Evolutionary conservation across 2,113 vertebrate genomes (phyloP).

Genomic region (Phainopepla nitens): DNA sequence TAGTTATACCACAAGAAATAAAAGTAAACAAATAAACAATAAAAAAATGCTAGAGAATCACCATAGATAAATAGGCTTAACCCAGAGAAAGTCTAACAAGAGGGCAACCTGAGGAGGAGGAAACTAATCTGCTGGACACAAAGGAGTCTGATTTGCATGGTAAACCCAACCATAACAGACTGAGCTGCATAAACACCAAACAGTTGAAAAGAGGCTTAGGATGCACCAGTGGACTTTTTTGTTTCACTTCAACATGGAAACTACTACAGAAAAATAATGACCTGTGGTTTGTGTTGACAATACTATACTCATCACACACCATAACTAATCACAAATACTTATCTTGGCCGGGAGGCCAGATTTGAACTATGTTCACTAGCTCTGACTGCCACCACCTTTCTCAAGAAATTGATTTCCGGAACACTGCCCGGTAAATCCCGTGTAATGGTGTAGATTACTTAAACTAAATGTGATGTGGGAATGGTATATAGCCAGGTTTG

Average conservation of each 20-base stretch:
- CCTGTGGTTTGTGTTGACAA: neutral
- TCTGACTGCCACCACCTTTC: neutral
- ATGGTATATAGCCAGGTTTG: neutral
- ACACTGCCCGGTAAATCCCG: neutral
- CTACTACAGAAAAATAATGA: neutral
- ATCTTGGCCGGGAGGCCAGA: neutral
- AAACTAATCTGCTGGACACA: neutral
- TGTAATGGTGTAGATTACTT: neutral
- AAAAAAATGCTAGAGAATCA: neutral
- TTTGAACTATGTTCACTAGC: neutral
- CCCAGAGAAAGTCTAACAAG: neutral
- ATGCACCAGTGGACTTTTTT: neutral
- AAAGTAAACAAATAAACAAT: neutral
- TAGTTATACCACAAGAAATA: accelerated
- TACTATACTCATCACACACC: neutral
- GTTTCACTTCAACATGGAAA: neutral
- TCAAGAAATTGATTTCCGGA: neutral
- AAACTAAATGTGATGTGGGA: neutral
- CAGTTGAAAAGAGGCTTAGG: neutral
- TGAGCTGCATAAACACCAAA: neutral
- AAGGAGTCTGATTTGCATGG: neutral
- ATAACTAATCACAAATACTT: neutral
- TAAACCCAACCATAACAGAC: neutral
- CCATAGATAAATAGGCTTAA: neutral
- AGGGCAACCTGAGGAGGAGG: neutral